Conservation (phyloP, 1,140 invertebrate genomes). For the Pemphigus obesinymphae region DNA sequence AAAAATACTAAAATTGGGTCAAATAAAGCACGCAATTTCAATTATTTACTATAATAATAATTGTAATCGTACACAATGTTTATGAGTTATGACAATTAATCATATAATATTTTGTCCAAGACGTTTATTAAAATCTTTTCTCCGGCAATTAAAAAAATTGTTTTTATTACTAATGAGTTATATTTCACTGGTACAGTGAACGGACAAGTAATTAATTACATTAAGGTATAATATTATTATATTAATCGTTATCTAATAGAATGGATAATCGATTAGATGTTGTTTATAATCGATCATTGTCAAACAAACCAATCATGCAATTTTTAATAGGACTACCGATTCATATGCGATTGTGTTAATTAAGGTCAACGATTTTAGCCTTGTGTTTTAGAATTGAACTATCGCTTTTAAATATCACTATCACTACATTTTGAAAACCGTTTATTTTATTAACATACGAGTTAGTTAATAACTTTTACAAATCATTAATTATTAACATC, state of each 20-base stretch:
- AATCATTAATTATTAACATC: too few species aligned
- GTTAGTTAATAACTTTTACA: too few species aligned
- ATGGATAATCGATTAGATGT: conserved; percentile 2
- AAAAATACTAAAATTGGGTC: too few species aligned
- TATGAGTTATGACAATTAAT: too few species aligned
- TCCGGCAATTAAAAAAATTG: too few species aligned
- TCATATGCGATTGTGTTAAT: background rate
- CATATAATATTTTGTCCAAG: too few species aligned
- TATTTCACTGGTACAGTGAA: background rate
- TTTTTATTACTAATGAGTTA: background rate
- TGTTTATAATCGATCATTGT: conserved; percentile 31
- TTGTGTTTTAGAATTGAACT: background rate
- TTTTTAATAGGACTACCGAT: background rate
- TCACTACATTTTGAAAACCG: too few species aligned
- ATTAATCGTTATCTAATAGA: conserved; percentile 12
- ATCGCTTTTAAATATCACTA: background rate
- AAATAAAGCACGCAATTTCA: too few species aligned
- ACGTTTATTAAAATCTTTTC: too few species aligned
- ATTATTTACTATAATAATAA: too few species aligned
- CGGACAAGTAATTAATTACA: conserved; percentile 8
- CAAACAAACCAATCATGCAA: background rate
- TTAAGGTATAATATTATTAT: background rate
- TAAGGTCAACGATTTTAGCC: conserved; percentile 9
- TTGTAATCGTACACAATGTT: too few species aligned
- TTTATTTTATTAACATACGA: too few species aligned